Evolutionary conservation across 1,140 invertebrate species (phyloP), one percentile per base, ranked within the genome.

Genomic region (Micrasema longulum): DNA sequence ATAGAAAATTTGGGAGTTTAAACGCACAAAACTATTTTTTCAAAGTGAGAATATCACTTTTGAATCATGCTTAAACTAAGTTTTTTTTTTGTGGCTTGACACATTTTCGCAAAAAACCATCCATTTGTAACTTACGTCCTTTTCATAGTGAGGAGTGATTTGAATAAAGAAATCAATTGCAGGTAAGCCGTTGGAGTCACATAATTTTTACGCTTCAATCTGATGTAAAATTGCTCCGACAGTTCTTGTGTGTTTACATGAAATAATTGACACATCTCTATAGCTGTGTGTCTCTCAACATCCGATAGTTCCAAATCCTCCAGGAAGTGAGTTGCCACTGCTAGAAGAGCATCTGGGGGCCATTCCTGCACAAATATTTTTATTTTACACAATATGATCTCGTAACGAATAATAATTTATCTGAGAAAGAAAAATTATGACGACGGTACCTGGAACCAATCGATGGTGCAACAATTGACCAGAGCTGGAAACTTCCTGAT

Each of bases 381-480:
- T n/a, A n/a, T n/a, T n/a, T n/a, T n/a, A n/a, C n/a, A n/a, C n/a
- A n/a, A n/a, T n/a, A n/a, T n/a, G n/a, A n/a, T n/a, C n/a, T n/a
- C n/a, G n/a, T n/a, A n/a, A n/a, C n/a, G n/a, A n/a, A n/a, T n/a
- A n/a, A n/a, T n/a, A n/a, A n/a, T n/a, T n/a, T n/a, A n/a, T n/a
- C n/a, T n/a, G n/a, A n/a, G n/a, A n/a, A n/a, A n/a, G n/a, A n/a
- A n/a, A n/a, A n/a, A n/a, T n/a, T n/a, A 2, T 43, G 14, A 2
- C 14, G 12, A 43, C 35, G n/a, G 80, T 83, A 95, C 95, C 87
- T 98, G 95, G 82, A 98, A 96, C 97, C 96, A 98, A 84, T 98
- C 95, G 73, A 98, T 97, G 0, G 96, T 98, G 79, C 97, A 98
- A 79, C 96, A 98, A 81, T 97, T 98, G 20, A 98, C 94, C 26